Evolutionary conservation across 2,113 vertebrate species (phyloP).

Genomic region (Plecturocebus donacophilus): DNA sequence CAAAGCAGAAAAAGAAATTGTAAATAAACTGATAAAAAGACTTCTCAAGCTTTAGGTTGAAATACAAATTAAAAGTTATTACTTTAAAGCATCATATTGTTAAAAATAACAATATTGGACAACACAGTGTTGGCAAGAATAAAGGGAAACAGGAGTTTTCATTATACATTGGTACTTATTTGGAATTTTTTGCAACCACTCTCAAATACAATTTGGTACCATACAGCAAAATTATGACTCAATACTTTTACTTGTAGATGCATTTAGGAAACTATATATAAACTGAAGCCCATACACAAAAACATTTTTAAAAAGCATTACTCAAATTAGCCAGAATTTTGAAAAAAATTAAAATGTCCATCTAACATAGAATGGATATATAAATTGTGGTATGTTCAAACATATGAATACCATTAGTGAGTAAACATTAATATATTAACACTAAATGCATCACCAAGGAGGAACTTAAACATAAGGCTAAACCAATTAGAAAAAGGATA

Average conservation of each 20-base stretch:
- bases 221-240: not conserved
- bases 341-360: not conserved
- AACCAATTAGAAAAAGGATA: not conserved
- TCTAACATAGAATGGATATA: not conserved
- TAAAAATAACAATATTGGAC: not conserved
- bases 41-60: not conserved
- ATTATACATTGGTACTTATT: not conserved
- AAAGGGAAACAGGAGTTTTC: not conserved
- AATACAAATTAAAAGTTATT: not conserved
- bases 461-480: not conserved
- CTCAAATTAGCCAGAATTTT: not conserved
- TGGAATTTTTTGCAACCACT: not conserved
- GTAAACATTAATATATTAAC: not conserved
- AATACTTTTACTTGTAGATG: not conserved
- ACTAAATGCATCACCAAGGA: not conserved
- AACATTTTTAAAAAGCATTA: not conserved
- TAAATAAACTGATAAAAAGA: not conserved
- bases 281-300: not conserved
- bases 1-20: not conserved
- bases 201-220: not conserved
- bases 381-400: not conserved
- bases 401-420: not conserved
- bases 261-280: not conserved
- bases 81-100: not conserved
- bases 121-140: not conserved